Evolutionary conservation across 2,797 vertebrate genomes (phyloP), one percentile per base, ranked within the genome.

Genomic region (Myotis myotis): DNA sequence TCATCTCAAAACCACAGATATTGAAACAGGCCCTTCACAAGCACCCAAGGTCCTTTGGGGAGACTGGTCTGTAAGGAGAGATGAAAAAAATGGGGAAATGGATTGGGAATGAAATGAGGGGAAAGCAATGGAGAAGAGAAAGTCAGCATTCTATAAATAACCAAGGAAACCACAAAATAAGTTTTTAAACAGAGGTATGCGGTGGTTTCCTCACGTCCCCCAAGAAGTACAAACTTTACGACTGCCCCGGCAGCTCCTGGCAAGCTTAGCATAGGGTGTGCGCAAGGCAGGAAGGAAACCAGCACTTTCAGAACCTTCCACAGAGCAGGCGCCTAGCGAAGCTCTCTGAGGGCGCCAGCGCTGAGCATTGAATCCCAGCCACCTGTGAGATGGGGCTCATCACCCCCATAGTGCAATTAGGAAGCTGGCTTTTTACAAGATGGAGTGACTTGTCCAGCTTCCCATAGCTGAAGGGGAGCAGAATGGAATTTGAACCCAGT

Each of bases 121-220:
- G 53, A 23, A 68, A 91, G 28, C 94, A 53, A 33, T 62, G 23
- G 68, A 72, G 62, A 95, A 93, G 71, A 85, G 5, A 38, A n/a
- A 83, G 5, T n/a, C 15, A 23, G 33, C 17, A 33, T 60, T 92
- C 60, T 62, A 16, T 94, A 96, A 97, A 95, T 78, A 44, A 28
- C 74, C 44, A 11, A 87, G n/a, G 47, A 96, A 96, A 94, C 85
- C 93, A 88, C 95, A 95, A 90, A 95, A 78, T 90, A 70, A 88
- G 78, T 44, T 90, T 96, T 90, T 88, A 95, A 96, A 82, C 49
- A 83, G 78, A 87, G 38, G 66, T 96, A 87, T 90, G 85, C 30
- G 47, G 62, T 95, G 72, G 87, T 90, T 96, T 92, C 78, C 94
- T 88, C 62, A 1, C 7, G 5, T 96, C 70, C 91, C 91, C 87